These are phyloP conservation scores for Sphinx pinastri DNA, from an alignment of 2,888 invertebrate species.

Conservation along the genomic window DNA sequence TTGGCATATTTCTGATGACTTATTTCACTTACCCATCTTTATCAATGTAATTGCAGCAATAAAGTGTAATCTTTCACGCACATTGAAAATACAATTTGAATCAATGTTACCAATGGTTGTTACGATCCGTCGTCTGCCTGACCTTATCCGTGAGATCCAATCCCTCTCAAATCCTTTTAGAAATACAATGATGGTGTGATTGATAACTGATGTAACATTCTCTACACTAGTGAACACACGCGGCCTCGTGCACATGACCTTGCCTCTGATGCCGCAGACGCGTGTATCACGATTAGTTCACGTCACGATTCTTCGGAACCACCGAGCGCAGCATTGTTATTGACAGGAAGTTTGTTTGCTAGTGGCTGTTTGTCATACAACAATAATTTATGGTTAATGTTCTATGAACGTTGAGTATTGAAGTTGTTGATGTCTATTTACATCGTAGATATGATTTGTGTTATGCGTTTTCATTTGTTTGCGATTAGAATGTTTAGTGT, in stretches of 20 bases:
- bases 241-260: constrained; percentile 54
- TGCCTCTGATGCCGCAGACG: constrained; percentile 40
- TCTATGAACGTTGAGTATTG: background rate
- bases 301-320: constrained; percentile 43
- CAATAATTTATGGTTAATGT: constrained; percentile 10
- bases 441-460: background rate
- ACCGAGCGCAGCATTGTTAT: background rate
- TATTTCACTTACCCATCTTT: too few relatives aligned
- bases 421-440: background rate
- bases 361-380: constrained; percentile 5
- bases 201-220: constrained; percentile 41
- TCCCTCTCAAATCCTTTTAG: too few relatives aligned
- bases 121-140: too few relatives aligned
- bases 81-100: too few relatives aligned
- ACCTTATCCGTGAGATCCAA: too few relatives aligned
- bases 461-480: too few relatives aligned
- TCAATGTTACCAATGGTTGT: too few relatives aligned
- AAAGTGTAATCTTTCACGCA: too few relatives aligned
- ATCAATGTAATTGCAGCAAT: too few relatives aligned
- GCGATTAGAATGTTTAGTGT: too few relatives aligned
- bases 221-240: constrained; percentile 26
- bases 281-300: constrained; percentile 49
- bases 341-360: constrained; percentile 11
- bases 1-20: too few relatives aligned
- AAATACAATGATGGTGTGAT: background rate